These are phyloP conservation scores for Calcarius ornatus DNA, from an alignment of 2,113 vertebrate species.

Conservation along the genomic window DNA sequence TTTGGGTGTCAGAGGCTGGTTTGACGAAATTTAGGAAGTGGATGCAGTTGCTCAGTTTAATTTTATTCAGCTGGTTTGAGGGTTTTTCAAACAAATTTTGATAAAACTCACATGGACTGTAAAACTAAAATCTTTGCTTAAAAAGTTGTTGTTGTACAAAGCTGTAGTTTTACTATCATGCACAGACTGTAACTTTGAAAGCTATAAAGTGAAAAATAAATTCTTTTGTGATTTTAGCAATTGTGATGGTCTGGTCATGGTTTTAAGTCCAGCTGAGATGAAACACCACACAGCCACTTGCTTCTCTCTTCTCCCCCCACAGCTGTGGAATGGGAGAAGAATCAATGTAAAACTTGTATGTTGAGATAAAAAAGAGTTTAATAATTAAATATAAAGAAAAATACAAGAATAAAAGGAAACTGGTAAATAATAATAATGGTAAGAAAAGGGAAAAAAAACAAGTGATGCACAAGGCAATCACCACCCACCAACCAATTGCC, in stretches of 20 bases:
- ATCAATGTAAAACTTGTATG: neutral
- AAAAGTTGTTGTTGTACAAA: neutral
- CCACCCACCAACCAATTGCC: accelerated
- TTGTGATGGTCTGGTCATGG: neutral
- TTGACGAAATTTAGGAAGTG: neutral
- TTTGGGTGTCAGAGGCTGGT: neutral
- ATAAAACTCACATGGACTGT: neutral
- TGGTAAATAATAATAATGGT: neutral
- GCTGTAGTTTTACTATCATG: neutral
- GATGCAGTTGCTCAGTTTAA: neutral
- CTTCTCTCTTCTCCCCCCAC: neutral
- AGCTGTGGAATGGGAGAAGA: neutral
- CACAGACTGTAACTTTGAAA: neutral
- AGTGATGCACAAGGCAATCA: neutral
- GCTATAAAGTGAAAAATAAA: neutral
- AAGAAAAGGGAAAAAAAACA: neutral
- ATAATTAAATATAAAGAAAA: neutral
- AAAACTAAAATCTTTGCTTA: neutral
- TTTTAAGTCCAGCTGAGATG: neutral
- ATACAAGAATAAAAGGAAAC: neutral
- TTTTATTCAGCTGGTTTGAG: neutral
- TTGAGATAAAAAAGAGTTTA: neutral
- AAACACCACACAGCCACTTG: neutral
- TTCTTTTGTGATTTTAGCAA: neutral
- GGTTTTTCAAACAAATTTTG: neutral